Evolutionary conservation across 1,140 invertebrate species (phyloP), one percentile per base, ranked within the genome.

Genomic region (Phortica variegata): DNA sequence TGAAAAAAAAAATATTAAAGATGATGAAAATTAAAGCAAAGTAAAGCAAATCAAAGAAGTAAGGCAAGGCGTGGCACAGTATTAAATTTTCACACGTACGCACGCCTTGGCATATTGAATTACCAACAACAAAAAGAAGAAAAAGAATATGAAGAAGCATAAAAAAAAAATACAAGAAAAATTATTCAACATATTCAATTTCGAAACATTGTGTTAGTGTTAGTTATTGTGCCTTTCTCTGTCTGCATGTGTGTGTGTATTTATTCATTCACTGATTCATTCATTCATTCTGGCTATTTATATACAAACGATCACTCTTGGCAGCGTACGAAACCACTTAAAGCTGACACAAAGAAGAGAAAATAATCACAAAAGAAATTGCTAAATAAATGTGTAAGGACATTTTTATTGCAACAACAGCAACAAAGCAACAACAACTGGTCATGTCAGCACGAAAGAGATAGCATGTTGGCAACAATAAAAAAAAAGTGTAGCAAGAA

Each of bases 321-420:
- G 33, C 15, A 23, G 32, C 21, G 20, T 43, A 44, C 38, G 52
- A 29, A 52, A 48, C 39, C 62, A 54, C 63, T 66, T 66, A 60
- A 62, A 66, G 63, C 60, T 43, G 56, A 49, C 59, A 10, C 17
- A 34, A n/a, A 34, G 6, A 34, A 34, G n/a, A 9, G 13, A 34
- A 66, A 66, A 66, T 68, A 68, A 66, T 66, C 60, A 66, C 63
- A 66, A 66, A 68, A 58, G 63, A 56, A 68, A 66, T 68, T 66
- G 63, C 60, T 63, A 63, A 66, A 66, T 66, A 66, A 66, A 66
- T 68, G 63, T 68, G 49, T 66, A 68, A 68, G 54, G 63, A 66
- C 63, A 66, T 63, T 68, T 66, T 66, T 68, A 66, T 66, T 68
- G 57, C 63, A 46, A 33, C 31, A 36, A 29, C 34, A 36, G 9